Evolutionary conservation across 2,113 vertebrate species (phyloP).

Genomic region (Hippocampus abdominalis): DNA sequence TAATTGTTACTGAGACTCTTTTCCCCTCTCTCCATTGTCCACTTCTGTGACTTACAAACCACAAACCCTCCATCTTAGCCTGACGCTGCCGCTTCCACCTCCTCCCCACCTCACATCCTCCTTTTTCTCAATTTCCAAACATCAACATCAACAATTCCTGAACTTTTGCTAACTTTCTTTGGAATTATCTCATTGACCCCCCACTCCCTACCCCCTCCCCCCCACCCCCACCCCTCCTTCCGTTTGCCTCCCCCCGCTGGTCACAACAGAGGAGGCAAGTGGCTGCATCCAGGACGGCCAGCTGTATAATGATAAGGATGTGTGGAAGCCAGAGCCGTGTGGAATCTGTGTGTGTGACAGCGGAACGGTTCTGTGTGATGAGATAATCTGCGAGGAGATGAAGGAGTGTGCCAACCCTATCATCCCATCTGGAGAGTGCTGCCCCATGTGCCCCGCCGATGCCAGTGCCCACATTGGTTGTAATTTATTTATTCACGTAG

Average conservation of each 20-base stretch:
- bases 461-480: constrained; percentile 80
- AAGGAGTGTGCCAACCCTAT: constrained; percentile 85
- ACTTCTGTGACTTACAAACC: constrained; percentile 17
- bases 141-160: constrained; percentile 14
- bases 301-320: constrained; percentile 89
- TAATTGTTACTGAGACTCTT: constrained; percentile 26
- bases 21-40: constrained; percentile 11
- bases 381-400: constrained; percentile 91
- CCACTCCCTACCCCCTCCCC: constrained; percentile 4
- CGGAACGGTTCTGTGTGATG: constrained; percentile 89
- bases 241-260: constrained; percentile 41
- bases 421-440: constrained; percentile 95
- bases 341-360: constrained; percentile 94
- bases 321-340: constrained; percentile 94
- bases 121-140: constrained; percentile 14
- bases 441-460: constrained; percentile 86
- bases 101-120: constrained; percentile 25
- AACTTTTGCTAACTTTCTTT: constrained; percentile 9
- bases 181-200: constrained; percentile 14
- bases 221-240: not conserved
- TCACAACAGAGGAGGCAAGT: constrained; percentile 78
- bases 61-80: constrained; percentile 17
- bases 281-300: constrained; percentile 88
- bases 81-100: constrained; percentile 26
- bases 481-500: constrained; percentile 89